Conservation (phyloP, 2,888 invertebrate species). For the Megaustenia siamemsis region DNA sequence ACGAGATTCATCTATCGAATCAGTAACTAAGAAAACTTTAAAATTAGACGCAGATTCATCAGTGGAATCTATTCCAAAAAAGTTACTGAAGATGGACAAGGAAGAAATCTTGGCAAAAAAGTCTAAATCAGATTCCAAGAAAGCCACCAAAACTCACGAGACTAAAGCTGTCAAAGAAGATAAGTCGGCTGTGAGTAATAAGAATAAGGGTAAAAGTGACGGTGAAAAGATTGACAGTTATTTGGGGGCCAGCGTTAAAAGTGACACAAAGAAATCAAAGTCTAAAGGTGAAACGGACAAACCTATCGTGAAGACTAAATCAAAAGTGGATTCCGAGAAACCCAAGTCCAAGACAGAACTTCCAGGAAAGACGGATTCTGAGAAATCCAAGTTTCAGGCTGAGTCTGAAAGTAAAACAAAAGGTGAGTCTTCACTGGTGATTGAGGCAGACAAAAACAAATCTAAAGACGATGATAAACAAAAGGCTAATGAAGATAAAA, state of each 20-base stretch:
- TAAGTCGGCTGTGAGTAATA: background rate
- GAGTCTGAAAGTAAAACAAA: background rate
- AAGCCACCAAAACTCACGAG: constrained; percentile 37
- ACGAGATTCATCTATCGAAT: constrained; percentile 54
- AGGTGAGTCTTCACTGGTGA: no score
- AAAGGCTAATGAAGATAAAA: background rate
- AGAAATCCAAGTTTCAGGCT: background rate
- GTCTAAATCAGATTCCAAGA: constrained; percentile 45
- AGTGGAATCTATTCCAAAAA: constrained; percentile 42
- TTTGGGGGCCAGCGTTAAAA: background rate
- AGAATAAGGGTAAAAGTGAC: constrained; percentile 20
- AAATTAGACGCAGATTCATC: constrained; percentile 47
- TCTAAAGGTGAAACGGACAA: constrained; percentile 27
- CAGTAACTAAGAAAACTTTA: constrained; percentile 37
- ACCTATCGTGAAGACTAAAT: background rate
- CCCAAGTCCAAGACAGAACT: background rate
- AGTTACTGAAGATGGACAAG: constrained; percentile 45
- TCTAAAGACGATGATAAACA: background rate
- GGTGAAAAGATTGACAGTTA: constrained; percentile 12
- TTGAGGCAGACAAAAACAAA: background rate
- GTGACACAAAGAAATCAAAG: background rate
- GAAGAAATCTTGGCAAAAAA: constrained; percentile 51
- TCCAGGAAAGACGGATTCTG: background rate
- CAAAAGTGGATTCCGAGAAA: constrained; percentile 16
- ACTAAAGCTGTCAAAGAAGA: constrained; percentile 22